phyloP scores from a whole-genome alignment of 2,888 invertebrate genomes.

The Chaetoderma sp. region DNA sequence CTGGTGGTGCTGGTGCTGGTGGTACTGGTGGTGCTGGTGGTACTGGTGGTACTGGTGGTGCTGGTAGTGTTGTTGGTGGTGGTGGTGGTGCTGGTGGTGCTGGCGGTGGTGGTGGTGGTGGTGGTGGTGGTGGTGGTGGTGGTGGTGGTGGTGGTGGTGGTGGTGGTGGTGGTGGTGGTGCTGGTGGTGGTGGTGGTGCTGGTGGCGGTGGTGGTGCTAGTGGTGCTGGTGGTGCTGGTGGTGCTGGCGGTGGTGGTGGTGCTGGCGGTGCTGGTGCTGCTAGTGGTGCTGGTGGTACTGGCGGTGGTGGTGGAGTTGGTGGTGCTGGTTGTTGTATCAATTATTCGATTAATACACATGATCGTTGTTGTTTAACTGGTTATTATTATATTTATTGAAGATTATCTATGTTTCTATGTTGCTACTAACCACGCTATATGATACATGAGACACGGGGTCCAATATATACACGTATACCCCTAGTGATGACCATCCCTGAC shows the following conservation, averaged over 20 bases:
- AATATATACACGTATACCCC: no score
- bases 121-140: background rate
- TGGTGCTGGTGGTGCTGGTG: background rate
- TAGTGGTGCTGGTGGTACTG: no score
- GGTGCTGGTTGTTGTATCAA: background rate
- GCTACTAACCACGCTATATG: no score
- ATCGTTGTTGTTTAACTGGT: background rate
- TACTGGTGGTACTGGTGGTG: no score
- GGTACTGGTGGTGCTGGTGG: no score
- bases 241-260: background rate
- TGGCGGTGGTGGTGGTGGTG: background rate
- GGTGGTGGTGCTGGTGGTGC: background rate
- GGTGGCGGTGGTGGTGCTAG: no score
- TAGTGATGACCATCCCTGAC: no score
- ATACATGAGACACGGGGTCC: no score
- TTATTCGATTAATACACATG: background rate
- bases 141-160: background rate
- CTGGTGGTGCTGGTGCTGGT: no score
- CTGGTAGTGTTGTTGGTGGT: no score
- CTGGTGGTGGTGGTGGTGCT: background rate
- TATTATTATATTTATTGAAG: background rate
- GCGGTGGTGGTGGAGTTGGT: no score
- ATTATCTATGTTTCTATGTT: background rate
- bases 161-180: background rate
- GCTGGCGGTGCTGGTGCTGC: background rate